A percentile compares a stretch with the other conserved stretches of the same genome.
phyloP scores from a whole-genome alignment of 2,888 invertebrate genomes.

The Macrostomum cliftonense region DNA sequence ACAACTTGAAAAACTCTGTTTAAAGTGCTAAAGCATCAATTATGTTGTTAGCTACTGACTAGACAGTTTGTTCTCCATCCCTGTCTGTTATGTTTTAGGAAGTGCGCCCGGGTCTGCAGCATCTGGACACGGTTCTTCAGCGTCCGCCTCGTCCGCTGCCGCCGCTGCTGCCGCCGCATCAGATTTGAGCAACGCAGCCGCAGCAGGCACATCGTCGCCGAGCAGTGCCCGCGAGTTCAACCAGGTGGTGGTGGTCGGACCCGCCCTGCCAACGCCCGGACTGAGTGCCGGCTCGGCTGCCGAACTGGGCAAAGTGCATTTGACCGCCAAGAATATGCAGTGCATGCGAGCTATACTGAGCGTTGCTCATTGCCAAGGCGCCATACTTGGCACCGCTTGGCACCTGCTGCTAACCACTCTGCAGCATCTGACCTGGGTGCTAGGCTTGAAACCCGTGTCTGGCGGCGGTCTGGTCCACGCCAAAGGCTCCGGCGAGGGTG shows the following conservation, averaged over 20 bases:
- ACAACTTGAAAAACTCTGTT: no score
- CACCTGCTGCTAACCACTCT: conserved; percentile 80
- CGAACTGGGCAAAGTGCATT: conserved; percentile 22
- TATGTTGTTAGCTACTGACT: no score
- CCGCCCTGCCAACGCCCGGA: conserved; percentile 59
- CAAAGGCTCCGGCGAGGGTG: not conserved
- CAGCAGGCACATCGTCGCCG: not conserved
- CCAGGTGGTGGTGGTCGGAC: conserved; percentile 90
- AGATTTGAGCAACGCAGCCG: not conserved
- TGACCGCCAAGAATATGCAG: conserved; percentile 88
- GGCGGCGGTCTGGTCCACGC: conserved; percentile 70
- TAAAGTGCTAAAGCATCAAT: no score
- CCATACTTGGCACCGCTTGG: conserved; percentile 78
- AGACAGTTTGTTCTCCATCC: no score
- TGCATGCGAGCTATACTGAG: conserved; percentile 77
- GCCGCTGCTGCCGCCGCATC: not conserved
- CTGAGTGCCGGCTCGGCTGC: not conserved
- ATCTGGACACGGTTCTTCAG: no score
- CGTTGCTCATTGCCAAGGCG: conserved; percentile 74
- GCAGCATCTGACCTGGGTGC: conserved; percentile 68
- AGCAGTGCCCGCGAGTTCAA: conserved; percentile 44
- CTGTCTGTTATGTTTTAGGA: no score
- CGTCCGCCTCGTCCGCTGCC: no score
- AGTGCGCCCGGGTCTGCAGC: no score
- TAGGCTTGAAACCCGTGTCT: conserved; percentile 69